Conservation (phyloP, 2,113 vertebrate genomes). For the Macroglossus sobrinus region DNA sequence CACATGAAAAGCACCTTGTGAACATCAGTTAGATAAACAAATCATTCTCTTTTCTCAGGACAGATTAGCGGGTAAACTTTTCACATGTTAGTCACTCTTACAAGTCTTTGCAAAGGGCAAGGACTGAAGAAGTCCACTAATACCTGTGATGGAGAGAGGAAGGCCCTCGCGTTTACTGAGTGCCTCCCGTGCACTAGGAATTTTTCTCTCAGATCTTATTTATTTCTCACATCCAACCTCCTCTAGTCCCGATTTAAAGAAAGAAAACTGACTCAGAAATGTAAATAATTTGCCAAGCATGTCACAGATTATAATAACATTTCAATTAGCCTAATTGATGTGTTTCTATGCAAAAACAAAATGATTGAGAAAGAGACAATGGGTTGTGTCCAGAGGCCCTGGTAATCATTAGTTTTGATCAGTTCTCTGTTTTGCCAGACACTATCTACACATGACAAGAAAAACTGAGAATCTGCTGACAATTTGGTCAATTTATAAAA, state of each 20-base stretch:
- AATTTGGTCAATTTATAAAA: background rate
- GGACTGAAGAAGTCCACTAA: background rate
- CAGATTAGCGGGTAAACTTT: background rate
- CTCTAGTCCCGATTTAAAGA: background rate
- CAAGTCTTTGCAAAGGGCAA: background rate
- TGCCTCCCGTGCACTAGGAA: background rate
- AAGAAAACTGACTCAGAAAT: background rate
- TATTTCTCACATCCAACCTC: background rate
- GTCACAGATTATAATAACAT: background rate
- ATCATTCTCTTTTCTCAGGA: background rate
- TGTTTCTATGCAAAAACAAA: background rate
- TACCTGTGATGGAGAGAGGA: background rate
- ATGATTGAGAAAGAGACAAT: background rate
- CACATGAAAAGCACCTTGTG: background rate
- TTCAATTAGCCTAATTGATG: background rate
- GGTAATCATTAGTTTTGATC: background rate
- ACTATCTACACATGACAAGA: background rate
- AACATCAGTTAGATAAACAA: background rate
- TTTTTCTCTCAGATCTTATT: background rate
- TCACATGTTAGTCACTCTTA: rapidly evolving
- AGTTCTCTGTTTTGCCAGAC: background rate
- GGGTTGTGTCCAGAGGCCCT: background rate
- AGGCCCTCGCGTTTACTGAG: rapidly evolving
- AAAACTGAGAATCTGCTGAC: background rate
- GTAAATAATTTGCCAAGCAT: background rate